Percentiles rank a stretch among this genome's conserved stretches.
These are phyloP conservation scores for Eilema griseolum DNA, from an alignment of 2,888 invertebrate species.

Conservation along the genomic window DNA sequence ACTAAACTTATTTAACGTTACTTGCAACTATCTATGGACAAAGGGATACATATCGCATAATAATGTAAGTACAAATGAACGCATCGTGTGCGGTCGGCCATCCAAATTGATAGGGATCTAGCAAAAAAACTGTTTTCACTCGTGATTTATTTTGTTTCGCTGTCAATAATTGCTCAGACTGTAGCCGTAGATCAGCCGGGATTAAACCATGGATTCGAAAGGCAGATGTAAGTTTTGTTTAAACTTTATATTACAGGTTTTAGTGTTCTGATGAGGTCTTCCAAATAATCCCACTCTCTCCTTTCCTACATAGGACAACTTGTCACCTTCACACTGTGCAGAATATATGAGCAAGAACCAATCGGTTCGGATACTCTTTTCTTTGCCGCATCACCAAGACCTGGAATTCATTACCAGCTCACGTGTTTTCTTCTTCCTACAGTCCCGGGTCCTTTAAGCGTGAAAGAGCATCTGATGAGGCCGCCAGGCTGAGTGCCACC, in stretches of 20 bases:
- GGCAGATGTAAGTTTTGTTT: not conserved
- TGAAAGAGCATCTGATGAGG: too few relatives aligned
- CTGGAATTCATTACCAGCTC: too few relatives aligned
- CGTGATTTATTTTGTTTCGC: slow-evolving; percentile 39
- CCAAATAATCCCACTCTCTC: too few relatives aligned
- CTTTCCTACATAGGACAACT: too few relatives aligned
- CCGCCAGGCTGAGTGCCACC: too few relatives aligned
- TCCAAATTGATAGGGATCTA: slow-evolving; percentile 54
- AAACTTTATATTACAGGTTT: not conserved
- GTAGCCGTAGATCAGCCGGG: slow-evolving; percentile 35
- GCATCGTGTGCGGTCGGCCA: slow-evolving; percentile 61
- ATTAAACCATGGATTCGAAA: not conserved
- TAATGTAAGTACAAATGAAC: slow-evolving; percentile 43
- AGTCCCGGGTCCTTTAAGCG: too few relatives aligned
- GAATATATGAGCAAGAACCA: too few relatives aligned
- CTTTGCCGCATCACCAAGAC: too few relatives aligned
- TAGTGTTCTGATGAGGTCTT: too few relatives aligned
- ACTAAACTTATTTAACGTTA: slow-evolving; percentile 36
- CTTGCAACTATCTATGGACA: slow-evolving; percentile 38
- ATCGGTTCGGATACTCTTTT: too few relatives aligned
- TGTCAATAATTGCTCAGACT: slow-evolving; percentile 38
- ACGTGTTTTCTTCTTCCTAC: too few relatives aligned
- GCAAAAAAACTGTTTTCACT: slow-evolving; percentile 53
- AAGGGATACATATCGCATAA: slow-evolving; percentile 37
- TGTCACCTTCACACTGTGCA: too few relatives aligned